Evolutionary conservation across 2,888 invertebrate genomes (phyloP).

Genomic region (Ctena decussata): DNA sequence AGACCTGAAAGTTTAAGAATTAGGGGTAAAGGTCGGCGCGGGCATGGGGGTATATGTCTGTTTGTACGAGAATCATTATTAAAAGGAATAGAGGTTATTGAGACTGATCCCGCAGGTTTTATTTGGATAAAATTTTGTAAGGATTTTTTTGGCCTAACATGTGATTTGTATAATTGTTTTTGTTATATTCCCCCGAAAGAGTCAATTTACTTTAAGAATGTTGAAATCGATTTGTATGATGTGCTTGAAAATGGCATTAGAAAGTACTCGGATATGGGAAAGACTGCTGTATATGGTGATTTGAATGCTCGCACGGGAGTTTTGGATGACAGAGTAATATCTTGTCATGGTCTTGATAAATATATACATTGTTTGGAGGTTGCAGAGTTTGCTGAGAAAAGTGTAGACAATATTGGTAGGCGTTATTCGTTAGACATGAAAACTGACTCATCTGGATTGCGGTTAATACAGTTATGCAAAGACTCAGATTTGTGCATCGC

Average conservation of each 20-base stretch:
- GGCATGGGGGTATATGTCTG: constrained; percentile 20
- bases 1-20: background rate
- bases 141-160: background rate
- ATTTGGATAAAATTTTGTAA: constrained; percentile 23
- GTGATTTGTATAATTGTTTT: constrained; percentile 16
- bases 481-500: background rate
- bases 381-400: background rate
- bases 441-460: background rate
- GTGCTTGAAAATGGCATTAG: constrained; percentile 3
- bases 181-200: constrained; percentile 26
- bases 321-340: background rate
- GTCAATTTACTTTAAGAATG: constrained; percentile 21
- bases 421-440: background rate
- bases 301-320: constrained; percentile 10
- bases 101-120: background rate
- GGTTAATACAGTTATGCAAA: constrained; percentile 6
- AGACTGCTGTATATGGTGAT: constrained; percentile 5
- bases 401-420: background rate
- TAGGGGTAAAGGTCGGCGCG: background rate
- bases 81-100: constrained; percentile 5
- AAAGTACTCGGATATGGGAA: background rate
- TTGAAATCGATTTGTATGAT: constrained; percentile 16
- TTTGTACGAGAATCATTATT: background rate
- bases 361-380: constrained; percentile 11
- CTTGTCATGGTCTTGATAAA: background rate